Base-by-base conservation (phyloP, 2,888 invertebrate species). In the Polydrusus tereticollis region DNA sequence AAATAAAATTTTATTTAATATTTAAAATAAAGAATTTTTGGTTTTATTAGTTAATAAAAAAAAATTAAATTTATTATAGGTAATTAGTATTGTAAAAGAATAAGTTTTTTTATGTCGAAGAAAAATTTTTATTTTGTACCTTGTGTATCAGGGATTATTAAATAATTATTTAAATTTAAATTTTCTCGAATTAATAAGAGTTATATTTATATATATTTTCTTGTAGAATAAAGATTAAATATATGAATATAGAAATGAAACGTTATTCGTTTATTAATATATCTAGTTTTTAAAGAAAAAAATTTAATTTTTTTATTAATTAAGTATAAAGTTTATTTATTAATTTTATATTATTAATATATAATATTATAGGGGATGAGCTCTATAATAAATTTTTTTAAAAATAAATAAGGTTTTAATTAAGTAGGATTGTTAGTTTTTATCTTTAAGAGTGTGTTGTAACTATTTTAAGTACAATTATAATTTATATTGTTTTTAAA, bases 161-260 rank as follows among this genome's bases (percentile, higher is more conserved):
- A n/a, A n/a, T n/a, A n/a, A n/a, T n/a, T n/a, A n/a, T n/a, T n/a
- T n/a, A n/a, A n/a, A n/a, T n/a, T n/a, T n/a, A n/a, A n/a, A n/a
- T n/a, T n/a, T n/a, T n/a, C n/a, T n/a, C n/a, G n/a, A n/a, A n/a
- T n/a, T n/a, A n/a, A n/a, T n/a, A n/a, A n/a, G n/a, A n/a, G n/a
- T n/a, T n/a, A n/a, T n/a, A n/a, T n/a, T n/a, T n/a, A n/a, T n/a
- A 88, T 91, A 90, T 90, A 90, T 91, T 79, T 89, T 89, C 88
- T 85, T 90, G 87, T 90, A 0, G 78, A 76, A 90, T 83, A 88
- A 89, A 85, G 88, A 89, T 90, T 88, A 87, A 85, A 58, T 88
- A 90, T 89, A 87, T 82, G 86, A 86, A 87, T 85, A 88, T 90
- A 78, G 90, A 50, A 69, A 87, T 89, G 87, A 91, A 86, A 91